Evolutionary conservation across 2,888 invertebrate genomes (phyloP), one percentile per base, ranked within the genome.

Genomic region (Athalia rosae): DNA sequence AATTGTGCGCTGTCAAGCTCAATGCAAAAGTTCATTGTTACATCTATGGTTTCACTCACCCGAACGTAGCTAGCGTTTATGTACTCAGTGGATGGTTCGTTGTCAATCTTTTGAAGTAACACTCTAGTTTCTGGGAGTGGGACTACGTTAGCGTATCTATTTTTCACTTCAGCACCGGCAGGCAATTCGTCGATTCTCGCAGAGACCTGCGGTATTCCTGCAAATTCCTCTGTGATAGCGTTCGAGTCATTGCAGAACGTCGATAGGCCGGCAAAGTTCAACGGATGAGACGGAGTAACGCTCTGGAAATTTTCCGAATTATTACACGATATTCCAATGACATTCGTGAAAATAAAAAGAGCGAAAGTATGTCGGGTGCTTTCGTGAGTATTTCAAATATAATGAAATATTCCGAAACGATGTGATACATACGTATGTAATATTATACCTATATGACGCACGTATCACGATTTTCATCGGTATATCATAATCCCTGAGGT

Each of bases 61-160:
- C 95, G 94, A 82, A 98, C 94, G 91, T 93, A 98, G 90, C 97
- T 98, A 80, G 98, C 98, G 87, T 98, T 98, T 83, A 98, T 98
- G 88, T 98, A 98, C 90, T 97, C 96, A 73, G 95, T 94, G 80
- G 94, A 94, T 0, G 95, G 94, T 85, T 95, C 95, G 79, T 94
- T 94, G 77, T 94, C 94, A 78, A 94, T 91, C 80, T 93, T 92
- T 83, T 92, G 93, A 56, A 98, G 91, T 50, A 94, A 93, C 2
- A 98, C 98, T 86, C 98, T 92, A 48, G 97, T 97, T 90, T 97
- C 97, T 48, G 97, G 97, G 83, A 97, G 93, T 76, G 98, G 98
- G 83, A 98, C 95, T n/a, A 98, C 97, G 90, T 98, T 98, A 78
- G 98, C 97, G 91, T 97, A 98, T 81, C 96, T 92, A 91, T 98